These are phyloP conservation scores for Callyntrura sp. DNA, from an alignment of 2,888 invertebrate species.

Conservation along the genomic window DNA sequence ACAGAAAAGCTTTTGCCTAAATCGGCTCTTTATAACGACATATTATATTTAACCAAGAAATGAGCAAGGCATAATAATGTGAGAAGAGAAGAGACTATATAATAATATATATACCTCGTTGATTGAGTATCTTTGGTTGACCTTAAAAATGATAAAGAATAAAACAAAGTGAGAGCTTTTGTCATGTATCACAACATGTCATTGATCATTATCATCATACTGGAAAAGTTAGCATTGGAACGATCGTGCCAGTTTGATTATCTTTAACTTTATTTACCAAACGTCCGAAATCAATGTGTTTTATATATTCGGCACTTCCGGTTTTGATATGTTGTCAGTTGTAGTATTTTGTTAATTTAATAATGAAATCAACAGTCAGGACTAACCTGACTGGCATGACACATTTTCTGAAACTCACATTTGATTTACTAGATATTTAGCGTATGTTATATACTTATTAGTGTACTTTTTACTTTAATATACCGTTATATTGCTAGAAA, in stretches of 20 bases:
- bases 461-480: conserved; percentile 9
- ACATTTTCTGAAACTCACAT: conserved; percentile 83
- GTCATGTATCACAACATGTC: conserved; percentile 76
- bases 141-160: conserved; percentile 10
- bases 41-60: conserved; percentile 2
- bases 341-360: conserved; percentile 62
- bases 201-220: conserved; percentile 59
- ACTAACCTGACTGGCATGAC: conserved; percentile 81
- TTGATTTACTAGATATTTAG: conserved; percentile 46
- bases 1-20: conserved; percentile 55
- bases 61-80: conserved; percentile 24
- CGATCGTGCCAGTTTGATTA: conserved; percentile 57
- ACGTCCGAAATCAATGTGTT: conserved; percentile 76
- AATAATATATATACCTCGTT: conserved; percentile 50
- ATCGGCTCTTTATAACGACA: conserved; percentile 22
- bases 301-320: conserved; percentile 69
- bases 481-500: neutral
- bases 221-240: conserved; percentile 55
- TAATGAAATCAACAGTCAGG: conserved; percentile 61
- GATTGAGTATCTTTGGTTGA: conserved; percentile 70
- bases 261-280: conserved; percentile 32
- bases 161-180: conserved; percentile 78
- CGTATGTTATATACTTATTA: conserved; percentile 21
- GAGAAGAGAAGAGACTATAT: no score
- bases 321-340: conserved; percentile 62